Conservation (phyloP, 2,888 invertebrate genomes). For the Amiota communis region DNA sequence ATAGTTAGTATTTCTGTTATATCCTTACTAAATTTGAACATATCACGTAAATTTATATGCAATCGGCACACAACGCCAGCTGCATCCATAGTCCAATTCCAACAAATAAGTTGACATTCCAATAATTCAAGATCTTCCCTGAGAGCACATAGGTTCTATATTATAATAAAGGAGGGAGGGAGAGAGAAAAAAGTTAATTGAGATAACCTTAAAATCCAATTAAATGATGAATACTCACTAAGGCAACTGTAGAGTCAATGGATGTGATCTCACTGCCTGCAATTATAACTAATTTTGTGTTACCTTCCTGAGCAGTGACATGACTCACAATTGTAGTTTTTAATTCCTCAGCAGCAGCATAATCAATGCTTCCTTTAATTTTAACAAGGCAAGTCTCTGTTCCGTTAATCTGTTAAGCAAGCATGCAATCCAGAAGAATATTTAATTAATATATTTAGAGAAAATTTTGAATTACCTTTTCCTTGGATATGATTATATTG, state of each 20-base stretch:
- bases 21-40: conserved; percentile 60
- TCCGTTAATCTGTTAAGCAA: conserved; percentile 61
- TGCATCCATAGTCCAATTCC: conserved; percentile 74
- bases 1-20: neutral
- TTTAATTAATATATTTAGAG: too few relatives aligned
- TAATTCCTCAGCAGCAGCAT: conserved; percentile 87
- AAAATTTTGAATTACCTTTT: conserved; percentile 54
- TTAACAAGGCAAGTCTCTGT: conserved; percentile 76
- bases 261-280: conserved; percentile 79
- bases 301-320: conserved; percentile 76
- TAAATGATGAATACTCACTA: conserved; percentile 70
- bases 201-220: neutral
- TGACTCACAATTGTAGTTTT: conserved; percentile 81
- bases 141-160: conserved; percentile 76
- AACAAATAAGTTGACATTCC: conserved; percentile 74
- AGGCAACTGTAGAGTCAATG: conserved; percentile 78
- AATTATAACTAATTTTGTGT: conserved; percentile 79
- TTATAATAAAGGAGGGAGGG: conserved; percentile 1
- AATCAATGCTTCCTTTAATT: conserved; percentile 82
- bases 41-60: conserved; percentile 54
- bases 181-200: neutral
- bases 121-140: conserved; percentile 75
- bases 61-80: conserved; percentile 69
- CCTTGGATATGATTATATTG: conserved; percentile 76
- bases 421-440: neutral